A percentile compares a stretch with the other conserved stretches of the same genome.
phyloP scores from a whole-genome alignment of 1,140 invertebrate species.

The Thaumatotibia leucotreta region DNA sequence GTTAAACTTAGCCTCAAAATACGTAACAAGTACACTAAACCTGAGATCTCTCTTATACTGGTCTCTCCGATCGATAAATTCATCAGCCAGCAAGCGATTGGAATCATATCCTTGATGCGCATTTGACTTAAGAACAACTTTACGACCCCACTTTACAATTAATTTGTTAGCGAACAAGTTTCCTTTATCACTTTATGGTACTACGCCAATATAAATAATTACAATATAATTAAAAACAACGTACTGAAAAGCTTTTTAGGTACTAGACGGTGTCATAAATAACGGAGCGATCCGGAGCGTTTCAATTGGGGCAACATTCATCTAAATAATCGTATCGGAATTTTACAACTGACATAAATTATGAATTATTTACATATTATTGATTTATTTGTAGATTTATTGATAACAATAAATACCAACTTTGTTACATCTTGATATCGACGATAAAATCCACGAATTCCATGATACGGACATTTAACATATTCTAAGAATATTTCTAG shows the following conservation, averaged over 20 bases:
- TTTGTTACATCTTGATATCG: not conserved
- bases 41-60: not conserved
- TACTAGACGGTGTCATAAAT: not conserved
- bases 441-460: not conserved
- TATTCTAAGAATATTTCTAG: no score
- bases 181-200: slow-evolving; percentile 5
- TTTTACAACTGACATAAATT: not conserved
- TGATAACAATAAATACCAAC: not conserved
- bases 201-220: not conserved
- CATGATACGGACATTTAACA: no score
- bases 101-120: not conserved
- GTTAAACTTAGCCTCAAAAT: not conserved
- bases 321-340: not conserved
- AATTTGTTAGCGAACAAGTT: slow-evolving; percentile 14
- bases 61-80: not conserved
- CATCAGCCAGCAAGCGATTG: not conserved
- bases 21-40: not conserved
- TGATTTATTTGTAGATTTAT: not conserved
- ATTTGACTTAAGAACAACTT: slow-evolving; percentile 13
- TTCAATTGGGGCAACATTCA: not conserved
- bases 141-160: slow-evolving; percentile 15
- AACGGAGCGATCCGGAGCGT: not conserved
- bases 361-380: not conserved
- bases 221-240: slow-evolving; percentile 11
- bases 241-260: not conserved